phyloP scores from a whole-genome alignment of 2,888 invertebrate genomes.

The Griposia aprilina region DNA sequence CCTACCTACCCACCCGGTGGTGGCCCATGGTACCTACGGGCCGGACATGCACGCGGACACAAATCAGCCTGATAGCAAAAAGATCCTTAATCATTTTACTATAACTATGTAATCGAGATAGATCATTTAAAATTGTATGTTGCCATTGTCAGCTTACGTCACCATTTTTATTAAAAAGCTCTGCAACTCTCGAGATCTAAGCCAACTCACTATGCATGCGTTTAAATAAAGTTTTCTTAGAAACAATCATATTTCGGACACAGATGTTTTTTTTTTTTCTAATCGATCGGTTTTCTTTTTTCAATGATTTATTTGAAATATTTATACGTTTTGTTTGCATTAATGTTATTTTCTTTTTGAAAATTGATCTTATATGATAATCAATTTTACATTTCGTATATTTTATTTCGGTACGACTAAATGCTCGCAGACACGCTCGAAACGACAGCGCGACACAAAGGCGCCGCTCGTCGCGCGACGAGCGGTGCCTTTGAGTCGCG shows the following conservation, averaged over 20 bases:
- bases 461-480: too few species aligned
- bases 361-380: not conserved
- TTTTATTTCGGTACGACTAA: not conserved
- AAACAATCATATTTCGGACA: not conserved
- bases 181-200: not conserved
- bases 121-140: not conserved
- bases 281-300: not conserved
- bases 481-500: too few species aligned
- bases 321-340: not conserved
- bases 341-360: not conserved
- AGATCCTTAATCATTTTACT: too few species aligned
- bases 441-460: too few species aligned
- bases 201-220: not conserved
- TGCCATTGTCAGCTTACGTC: not conserved
- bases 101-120: too few species aligned
- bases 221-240: not conserved
- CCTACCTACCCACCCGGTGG: too few species aligned
- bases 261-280: not conserved
- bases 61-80: too few species aligned
- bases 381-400: not conserved
- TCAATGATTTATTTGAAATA: not conserved
- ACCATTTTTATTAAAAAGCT: not conserved
- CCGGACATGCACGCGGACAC: too few species aligned
- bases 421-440: too few species aligned
- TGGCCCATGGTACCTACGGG: too few species aligned